Percentiles rank a stretch among this genome's conserved stretches.
Conservation (phyloP, 2,113 vertebrate genomes). For the Hemichromis elongatus region DNA sequence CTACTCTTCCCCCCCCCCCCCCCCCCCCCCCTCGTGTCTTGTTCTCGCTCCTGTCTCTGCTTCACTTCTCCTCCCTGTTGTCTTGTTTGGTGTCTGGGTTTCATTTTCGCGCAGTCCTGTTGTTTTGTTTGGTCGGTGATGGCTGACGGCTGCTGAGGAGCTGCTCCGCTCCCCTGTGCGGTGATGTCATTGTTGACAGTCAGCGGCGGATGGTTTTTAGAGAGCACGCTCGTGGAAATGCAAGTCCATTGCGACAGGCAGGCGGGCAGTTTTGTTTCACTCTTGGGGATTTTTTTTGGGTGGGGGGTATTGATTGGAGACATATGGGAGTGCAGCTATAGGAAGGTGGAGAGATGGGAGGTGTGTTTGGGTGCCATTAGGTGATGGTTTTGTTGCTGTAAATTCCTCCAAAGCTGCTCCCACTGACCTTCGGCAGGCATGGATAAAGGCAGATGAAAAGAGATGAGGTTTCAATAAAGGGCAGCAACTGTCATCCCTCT, state of each 20-base stretch:
- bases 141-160: conserved; percentile 22
- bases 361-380: not conserved
- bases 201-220: not conserved
- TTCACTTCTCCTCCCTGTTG: conserved; percentile 1
- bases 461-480: not conserved
- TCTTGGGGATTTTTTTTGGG: not conserved
- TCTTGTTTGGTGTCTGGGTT: conserved; percentile 34
- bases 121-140: conserved; percentile 24
- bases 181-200: conserved; percentile 43
- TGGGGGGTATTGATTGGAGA: not conserved
- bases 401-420: not conserved
- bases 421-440: not conserved
- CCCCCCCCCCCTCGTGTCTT: not conserved
- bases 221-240: not conserved
- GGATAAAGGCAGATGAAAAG: not conserved
- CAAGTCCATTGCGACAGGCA: not conserved
- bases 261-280: not conserved
- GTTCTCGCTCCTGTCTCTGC: not conserved
- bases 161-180: not conserved
- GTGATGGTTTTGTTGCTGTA: not conserved
- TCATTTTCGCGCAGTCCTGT: conserved; percentile 23
- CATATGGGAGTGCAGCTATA: not conserved
- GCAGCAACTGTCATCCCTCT: not conserved
- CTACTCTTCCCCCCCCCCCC: too few relatives aligned
- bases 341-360: not conserved